Percentiles rank a stretch among this genome's conserved stretches.
Conservation (phyloP, 2,113 vertebrate species). For the Zosterops lateralis region DNA sequence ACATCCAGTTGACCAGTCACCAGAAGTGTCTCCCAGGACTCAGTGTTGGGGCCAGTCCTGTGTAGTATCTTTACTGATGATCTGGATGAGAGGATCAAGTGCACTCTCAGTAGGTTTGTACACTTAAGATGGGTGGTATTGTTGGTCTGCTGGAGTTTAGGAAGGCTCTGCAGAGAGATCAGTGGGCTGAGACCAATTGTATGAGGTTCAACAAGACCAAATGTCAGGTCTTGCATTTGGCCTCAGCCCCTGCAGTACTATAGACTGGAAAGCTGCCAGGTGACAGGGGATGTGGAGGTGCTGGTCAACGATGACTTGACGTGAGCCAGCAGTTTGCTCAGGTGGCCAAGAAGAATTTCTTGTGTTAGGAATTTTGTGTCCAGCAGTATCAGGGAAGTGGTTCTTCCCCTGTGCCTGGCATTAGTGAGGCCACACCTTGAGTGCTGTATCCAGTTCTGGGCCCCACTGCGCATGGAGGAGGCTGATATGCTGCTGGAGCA, state of each 20-base stretch:
- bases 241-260: too few relatives aligned
- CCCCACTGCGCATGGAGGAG: not conserved
- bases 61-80: not conserved
- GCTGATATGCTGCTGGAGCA: not conserved
- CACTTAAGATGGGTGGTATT: not conserved
- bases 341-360: not conserved
- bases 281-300: not conserved
- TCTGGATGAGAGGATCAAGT: not conserved
- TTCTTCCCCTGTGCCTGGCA: not conserved
- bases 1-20: not conserved
- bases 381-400: too few relatives aligned
- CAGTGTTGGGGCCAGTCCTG: not conserved
- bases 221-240: not conserved
- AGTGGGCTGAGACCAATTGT: not conserved
- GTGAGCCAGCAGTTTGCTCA: not conserved
- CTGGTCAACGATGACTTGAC: not conserved
- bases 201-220: not conserved
- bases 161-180: not conserved
- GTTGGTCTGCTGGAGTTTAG: not conserved
- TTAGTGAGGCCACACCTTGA: not conserved
- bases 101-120: not conserved
- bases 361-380: not conserved
- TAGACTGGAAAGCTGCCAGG: not conserved
- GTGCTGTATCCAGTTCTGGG: not conserved
- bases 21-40: too few relatives aligned